These are phyloP conservation scores for Tigriopus japonicus DNA, from an alignment of 1,140 invertebrate species.

Conservation along the genomic window DNA sequence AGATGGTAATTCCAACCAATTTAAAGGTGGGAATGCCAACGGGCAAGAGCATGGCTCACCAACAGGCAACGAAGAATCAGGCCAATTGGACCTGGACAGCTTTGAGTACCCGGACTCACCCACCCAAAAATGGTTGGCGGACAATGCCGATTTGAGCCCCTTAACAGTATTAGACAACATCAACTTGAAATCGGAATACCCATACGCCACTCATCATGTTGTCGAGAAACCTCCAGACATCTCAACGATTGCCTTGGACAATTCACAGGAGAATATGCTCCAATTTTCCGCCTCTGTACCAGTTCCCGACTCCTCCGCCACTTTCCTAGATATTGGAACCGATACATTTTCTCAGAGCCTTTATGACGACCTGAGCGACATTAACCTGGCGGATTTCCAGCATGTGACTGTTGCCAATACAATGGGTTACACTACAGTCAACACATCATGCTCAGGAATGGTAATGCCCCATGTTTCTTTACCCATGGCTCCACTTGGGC, in stretches of 20 bases:
- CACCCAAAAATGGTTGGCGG: conserved; percentile 13
- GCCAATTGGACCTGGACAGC: conserved; percentile 10
- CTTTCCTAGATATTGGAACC: conserved; percentile 12
- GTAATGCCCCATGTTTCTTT: background rate
- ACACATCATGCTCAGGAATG: background rate
- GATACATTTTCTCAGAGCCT: conserved; percentile 12
- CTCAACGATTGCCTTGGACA: background rate
- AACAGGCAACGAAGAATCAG: background rate
- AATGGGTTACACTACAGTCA: background rate
- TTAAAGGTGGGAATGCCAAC: too few species aligned
- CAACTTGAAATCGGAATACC: conserved; percentile 13
- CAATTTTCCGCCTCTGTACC: conserved; percentile 13
- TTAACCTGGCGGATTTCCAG: background rate
- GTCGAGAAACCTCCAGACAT: conserved; percentile 11
- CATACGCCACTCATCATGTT: background rate
- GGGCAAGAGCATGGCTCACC: too few species aligned
- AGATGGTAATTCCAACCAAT: too few species aligned
- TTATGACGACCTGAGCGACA: conserved; percentile 11
- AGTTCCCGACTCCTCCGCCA: background rate
- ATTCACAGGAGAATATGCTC: conserved; percentile 1
- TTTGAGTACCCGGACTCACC: conserved; percentile 11
- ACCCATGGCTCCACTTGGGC: background rate
- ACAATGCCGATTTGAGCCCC: conserved; percentile 12
- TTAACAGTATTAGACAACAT: conserved; percentile 14
- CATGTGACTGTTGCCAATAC: background rate